Base-by-base conservation (phyloP, 2,113 vertebrate genomes). In the Pelecanus crispus region DNA sequence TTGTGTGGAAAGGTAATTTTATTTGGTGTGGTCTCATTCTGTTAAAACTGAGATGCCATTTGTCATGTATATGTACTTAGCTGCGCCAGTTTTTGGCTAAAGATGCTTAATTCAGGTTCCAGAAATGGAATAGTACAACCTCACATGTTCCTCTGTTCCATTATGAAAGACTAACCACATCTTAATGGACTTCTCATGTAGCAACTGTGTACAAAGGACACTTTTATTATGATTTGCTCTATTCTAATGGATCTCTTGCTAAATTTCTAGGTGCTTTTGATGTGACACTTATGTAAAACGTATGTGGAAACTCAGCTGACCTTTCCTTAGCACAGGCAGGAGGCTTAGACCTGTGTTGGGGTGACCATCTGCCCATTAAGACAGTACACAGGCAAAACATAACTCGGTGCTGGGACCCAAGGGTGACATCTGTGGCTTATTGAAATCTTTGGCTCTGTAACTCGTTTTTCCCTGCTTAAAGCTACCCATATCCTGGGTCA, bases 161-260 rank as follows among this genome's bases (percentile, higher is more conserved):
- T 92, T 95, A 91, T 95, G 84, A 96, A 94, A 91, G 78, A 79
- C 84, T 96, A 97, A 97, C 93, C 81, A 74, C 89, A 86, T 94
- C 71, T 91, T 95, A 95, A 94, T 95, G 63, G 84, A 56, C 55
- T 95, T 94, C 84, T 95, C 55, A 56, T 91, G 89, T 91, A 92
- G 91, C 91, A 96, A 63, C 97, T 96, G 95, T 96, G 97, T 96
- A 95, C 97, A 97, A 78, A 97, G 96, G 95, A 97, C 94, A 94
- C 89, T 95, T 95, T 16, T 40, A 59, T 80, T 89, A 80, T 40
- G 1, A 91, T 55, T 91, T 95, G 19, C 32, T 91, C 16, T 5
- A 49, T 77, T 91, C 29, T 82, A 70, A 71, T 70, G 66, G 63
- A 61, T 61, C 10, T 72, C 11, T 84, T 88, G 15, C 70, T 89